These are phyloP conservation scores for Genyomyrus donnyi DNA, from an alignment of 2,113 vertebrate species.

Conservation along the genomic window DNA sequence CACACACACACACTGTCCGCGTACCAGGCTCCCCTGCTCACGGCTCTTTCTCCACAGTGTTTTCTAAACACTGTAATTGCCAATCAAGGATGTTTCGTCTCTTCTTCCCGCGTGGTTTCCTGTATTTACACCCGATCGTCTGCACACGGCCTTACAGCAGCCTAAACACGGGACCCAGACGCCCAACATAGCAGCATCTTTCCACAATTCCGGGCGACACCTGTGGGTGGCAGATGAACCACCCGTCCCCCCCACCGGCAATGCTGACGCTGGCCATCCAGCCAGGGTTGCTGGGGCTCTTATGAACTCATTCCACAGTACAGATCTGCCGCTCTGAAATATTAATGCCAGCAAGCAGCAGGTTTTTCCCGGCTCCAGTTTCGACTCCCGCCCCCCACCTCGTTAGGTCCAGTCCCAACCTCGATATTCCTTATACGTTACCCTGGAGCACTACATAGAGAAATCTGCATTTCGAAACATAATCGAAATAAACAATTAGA, in stretches of 20 bases:
- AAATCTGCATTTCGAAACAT: not conserved
- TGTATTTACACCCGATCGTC: conserved; percentile 14
- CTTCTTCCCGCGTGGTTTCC: not conserved
- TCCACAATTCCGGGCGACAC: not conserved
- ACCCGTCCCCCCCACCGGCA: not conserved
- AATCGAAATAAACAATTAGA: not conserved
- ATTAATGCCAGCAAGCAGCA: conserved; percentile 13
- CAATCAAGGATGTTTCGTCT: conserved; percentile 24
- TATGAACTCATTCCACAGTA: not conserved
- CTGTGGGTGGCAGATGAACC: not conserved
- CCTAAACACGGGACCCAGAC: conserved; percentile 6
- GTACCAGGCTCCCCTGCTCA: not conserved
- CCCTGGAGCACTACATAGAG: not conserved
- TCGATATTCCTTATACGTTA: not conserved
- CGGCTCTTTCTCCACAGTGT: not conserved
- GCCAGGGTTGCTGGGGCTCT: not conserved
- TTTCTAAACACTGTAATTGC: conserved; percentile 21
- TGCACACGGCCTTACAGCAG: not conserved
- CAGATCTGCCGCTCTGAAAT: conserved; percentile 13
- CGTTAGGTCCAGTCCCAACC: not conserved
- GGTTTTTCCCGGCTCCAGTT: not conserved
- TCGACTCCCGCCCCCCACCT: conserved; percentile 6
- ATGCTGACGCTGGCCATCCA: not conserved
- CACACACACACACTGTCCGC: not conserved
- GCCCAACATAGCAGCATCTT: not conserved